Base-by-base conservation (phyloP, 1,140 invertebrate species). In the Augochlora pura region DNA sequence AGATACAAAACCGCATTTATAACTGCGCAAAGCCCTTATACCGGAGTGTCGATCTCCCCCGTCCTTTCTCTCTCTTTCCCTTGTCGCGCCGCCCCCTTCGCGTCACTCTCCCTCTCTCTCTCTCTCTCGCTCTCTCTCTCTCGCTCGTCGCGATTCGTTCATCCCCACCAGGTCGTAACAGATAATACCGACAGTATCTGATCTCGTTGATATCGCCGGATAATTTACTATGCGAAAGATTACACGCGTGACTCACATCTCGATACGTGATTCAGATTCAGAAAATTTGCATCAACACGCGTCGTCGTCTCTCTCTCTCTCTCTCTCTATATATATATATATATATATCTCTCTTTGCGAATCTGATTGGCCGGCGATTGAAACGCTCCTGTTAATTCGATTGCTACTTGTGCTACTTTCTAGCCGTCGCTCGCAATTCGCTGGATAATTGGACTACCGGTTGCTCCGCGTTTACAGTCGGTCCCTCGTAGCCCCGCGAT, bases 1-100 rank as follows among this genome's bases (percentile, higher is more conserved):
- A 87, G 86, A 87, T 87, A 89, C 88, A 91, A 91, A 92, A 91
- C 91, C 91, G 85, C 91, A 92, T 85, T 86, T 89, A 89, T 90
- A 91, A 90, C 88, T 89, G 87, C 79, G 87, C 86, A 87, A 91
- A 89, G 86, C 84, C 84, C 85, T 81, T 81, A 83, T 57, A 60
- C 46, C 80, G 21, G 63, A 80, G 72, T 76, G 79, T 80, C 42
- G 32, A 46, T 80, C 77, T 76, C 59, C 73, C 73, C 42, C 32
- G 25, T 23, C 57, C 57, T 64, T 23, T 60, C 38, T 10, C 23
- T 9, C 59, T 2, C 25, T 25, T 14, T 32, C 49, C 49, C 62
- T 4, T 10, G n/a, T 39, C 18, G 14, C 52, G 21, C 25, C 38
- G 6, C 23, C 7, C 18, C 16, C 46, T 9, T 49, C 23, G 32